phyloP scores from a whole-genome alignment of 2,113 vertebrate species.

The Isichthys henryi region DNA sequence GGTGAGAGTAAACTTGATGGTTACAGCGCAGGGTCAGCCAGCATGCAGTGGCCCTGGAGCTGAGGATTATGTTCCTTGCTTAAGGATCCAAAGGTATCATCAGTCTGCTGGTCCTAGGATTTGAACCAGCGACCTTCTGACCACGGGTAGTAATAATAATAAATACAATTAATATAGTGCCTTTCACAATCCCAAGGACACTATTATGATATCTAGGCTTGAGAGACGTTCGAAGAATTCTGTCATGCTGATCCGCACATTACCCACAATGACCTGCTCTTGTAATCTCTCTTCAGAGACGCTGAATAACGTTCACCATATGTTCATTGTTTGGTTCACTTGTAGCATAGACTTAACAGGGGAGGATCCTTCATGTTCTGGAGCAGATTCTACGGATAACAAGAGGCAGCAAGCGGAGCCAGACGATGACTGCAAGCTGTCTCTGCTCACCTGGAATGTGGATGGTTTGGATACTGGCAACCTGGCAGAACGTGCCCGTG shows the following conservation, averaged over 20 bases:
- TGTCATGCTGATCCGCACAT: neutral
- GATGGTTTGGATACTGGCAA: constrained; percentile 77
- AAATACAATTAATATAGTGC: too few species aligned
- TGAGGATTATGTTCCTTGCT: neutral
- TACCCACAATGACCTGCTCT: neutral
- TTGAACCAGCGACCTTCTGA: neutral
- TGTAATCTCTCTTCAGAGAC: neutral
- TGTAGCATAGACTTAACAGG: constrained; percentile 79
- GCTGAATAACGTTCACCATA: neutral
- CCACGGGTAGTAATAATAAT: too few species aligned
- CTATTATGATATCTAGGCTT: too few species aligned
- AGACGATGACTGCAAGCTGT: constrained; percentile 66
- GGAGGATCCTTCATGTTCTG: constrained; percentile 53
- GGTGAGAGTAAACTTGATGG: neutral
- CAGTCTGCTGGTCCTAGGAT: neutral
- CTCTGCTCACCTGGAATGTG: constrained; percentile 85
- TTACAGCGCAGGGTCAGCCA: too few species aligned
- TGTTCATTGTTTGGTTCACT: constrained; percentile 23
- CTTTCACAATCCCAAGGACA: too few species aligned
- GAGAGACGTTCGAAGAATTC: neutral
- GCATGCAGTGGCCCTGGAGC: too few species aligned
- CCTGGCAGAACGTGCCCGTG: constrained; percentile 70
- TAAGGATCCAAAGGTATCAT: neutral
- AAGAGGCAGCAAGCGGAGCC: constrained; percentile 28
- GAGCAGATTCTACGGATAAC: neutral